Percentiles rank a stretch among this genome's conserved stretches.
Conservation (phyloP, 2,888 invertebrate genomes). For the Zhuqinia jingwanae region DNA sequence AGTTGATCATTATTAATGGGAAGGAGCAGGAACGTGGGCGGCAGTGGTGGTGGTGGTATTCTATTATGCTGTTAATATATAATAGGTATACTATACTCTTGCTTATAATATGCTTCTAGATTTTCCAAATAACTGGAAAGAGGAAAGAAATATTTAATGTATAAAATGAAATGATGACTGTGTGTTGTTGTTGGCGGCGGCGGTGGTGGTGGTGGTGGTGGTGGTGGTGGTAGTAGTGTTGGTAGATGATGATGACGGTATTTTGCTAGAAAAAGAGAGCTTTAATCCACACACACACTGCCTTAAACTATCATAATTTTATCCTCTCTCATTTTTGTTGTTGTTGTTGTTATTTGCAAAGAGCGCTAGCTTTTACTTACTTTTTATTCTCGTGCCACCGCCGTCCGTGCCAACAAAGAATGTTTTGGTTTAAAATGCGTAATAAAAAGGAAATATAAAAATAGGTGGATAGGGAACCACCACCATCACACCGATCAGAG, state of each 20-base stretch:
- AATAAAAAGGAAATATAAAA: slow-evolving; percentile 48
- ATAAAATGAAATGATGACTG: slow-evolving; percentile 50
- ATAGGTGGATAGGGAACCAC: slow-evolving; percentile 28
- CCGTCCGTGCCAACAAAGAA: slow-evolving; percentile 1
- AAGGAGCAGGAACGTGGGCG: slow-evolving; percentile 68
- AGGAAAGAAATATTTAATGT: slow-evolving; percentile 17
- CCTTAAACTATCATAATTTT: slow-evolving; percentile 54
- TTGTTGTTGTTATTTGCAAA: no score
- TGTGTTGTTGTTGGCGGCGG: no score
- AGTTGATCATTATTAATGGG: slow-evolving; percentile 73
- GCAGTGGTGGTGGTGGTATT: slow-evolving; percentile 37
- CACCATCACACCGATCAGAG: not conserved
- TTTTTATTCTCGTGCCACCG: slow-evolving; percentile 5
- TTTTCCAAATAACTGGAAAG: slow-evolving; percentile 56
- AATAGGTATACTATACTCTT: no score
- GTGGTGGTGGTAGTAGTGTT: slow-evolving; percentile 12
- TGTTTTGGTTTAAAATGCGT: slow-evolving; percentile 30
- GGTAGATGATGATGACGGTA: not conserved
- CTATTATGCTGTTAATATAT: no score
- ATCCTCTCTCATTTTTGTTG: not conserved
- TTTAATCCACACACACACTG: slow-evolving; percentile 19
- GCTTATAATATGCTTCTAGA: slow-evolving; percentile 55
- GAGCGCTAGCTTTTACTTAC: slow-evolving; percentile 28
- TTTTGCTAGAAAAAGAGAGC: not conserved
- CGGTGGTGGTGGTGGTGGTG: slow-evolving; percentile 3